Evolutionary conservation across 2,797 vertebrate species (phyloP), one percentile per base, ranked within the genome.

Genomic region (Meriones psammophilus): DNA sequence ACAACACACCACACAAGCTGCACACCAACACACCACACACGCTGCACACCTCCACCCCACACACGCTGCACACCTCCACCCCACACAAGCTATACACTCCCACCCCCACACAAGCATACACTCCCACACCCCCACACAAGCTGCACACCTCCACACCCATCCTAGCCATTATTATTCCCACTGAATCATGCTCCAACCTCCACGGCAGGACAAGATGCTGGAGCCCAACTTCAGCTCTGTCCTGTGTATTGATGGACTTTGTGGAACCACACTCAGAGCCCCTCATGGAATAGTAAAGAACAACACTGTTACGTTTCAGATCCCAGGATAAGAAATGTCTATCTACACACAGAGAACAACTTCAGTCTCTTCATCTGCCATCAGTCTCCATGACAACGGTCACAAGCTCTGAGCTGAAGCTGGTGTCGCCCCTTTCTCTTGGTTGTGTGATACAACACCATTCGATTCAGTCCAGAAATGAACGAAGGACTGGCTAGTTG

Each of bases 351-450:
- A 94, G 94, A 92, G 95, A 94, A 89, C 6, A 64, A 97, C 97
- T 95, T 96, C 15, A 81, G 91, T 97, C 97, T 50, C 50, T 50
- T 50, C 97, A 96, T 95, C 96, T 97, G 95, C 50, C 97, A 73
- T 95, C 97, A 78, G 97, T 98, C 97, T 97, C 94, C 92, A 96
- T 97, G 95, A 95, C 85, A 96, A 94, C 89, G 68, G 28, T 92
- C 96, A 24, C 92, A 46, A 71, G 86, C 92, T 91, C 88, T 97
- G 92, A 89, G 94, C 95, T 96, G 79, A 92, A 77, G 68, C 36
- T 89, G 8, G 73, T 17, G 60, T 86, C 89, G 26, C 68, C 33
- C 28, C 88, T 97, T 89, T 69, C 83, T 95, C 94, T 93, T 74
- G 76, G 97, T 83, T 94, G 89, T 79, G 8, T 46, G 69, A 64